A percentile compares a stretch with the other conserved stretches of the same genome.
Evolutionary conservation across 2,888 invertebrate genomes (phyloP).

Genomic region (Ichneumoninae sp.): DNA sequence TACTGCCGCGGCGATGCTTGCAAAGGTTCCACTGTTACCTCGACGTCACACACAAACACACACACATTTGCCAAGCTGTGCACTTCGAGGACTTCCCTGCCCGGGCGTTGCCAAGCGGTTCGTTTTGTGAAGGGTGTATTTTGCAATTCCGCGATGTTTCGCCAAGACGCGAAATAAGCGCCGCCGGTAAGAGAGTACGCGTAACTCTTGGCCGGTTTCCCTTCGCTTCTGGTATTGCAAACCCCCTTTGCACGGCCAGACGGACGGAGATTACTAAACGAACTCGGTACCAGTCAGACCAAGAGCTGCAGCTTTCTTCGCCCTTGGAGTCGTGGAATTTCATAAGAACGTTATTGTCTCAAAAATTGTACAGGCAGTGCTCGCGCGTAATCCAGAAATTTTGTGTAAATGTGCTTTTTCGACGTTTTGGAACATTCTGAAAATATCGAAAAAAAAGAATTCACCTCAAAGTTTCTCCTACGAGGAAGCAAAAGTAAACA

Average conservation of each 20-base stretch:
- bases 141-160: conserved; percentile 71
- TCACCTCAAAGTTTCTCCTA: no score
- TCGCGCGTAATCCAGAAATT: no score
- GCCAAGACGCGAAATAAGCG: conserved; percentile 33
- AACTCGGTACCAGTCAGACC: neutral
- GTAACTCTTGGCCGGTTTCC: conserved; percentile 9
- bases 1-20: conserved; percentile 35
- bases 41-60: conserved; percentile 14
- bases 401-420: no score
- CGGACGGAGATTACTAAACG: neutral
- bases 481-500: no score
- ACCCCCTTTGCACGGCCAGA: neutral
- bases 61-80: neutral
- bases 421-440: no score
- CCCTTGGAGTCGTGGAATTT: neutral
- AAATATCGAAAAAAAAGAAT: no score
- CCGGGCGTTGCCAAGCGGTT: conserved; percentile 30
- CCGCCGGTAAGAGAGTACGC: neutral
- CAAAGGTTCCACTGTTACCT: conserved; percentile 7
- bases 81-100: conserved; percentile 8
- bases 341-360: neutral
- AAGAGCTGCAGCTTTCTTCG: neutral
- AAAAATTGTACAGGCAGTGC: no score
- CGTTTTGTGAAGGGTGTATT: conserved; percentile 57
- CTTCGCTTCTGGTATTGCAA: neutral